Evolutionary conservation across 2,797 vertebrate genomes (phyloP), one percentile per base, ranked within the genome.

Genomic region (Micrastur ruficollis): DNA sequence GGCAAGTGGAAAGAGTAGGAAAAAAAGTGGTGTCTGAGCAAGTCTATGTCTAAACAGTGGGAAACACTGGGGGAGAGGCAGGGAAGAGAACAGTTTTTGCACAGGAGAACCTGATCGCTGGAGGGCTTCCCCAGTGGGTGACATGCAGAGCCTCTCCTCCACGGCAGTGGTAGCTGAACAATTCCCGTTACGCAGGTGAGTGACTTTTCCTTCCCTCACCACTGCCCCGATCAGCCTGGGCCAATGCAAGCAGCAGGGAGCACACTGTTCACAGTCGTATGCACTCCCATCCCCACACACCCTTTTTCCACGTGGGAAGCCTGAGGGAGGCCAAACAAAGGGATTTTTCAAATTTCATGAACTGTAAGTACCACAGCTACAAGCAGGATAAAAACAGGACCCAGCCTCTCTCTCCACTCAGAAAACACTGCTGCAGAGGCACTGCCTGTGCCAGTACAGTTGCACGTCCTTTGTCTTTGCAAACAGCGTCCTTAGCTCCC

Each of bases 271-370:
- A 31, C 71, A 89, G 87, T 55, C 31, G 0, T 3, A 32, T 2
- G 12, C 67, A 4, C 93, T 86, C 87, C 91, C 62, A 63, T 49
- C 81, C 85, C 80, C 75, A 86, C 96, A 94, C 90, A 65, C 93
- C 90, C 93, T 93, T 95, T 93, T 88, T 92, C 94, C 90, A 68
- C 0, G 49, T 90, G 94, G 93, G 91, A 93, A 96, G 93, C 56
- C 75, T 1, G 56, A 63, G 68, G 79, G 80, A 40, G 20, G 68
- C 65, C 82, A 79, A 55, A 96, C 95, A 95, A 94, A 95, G 72
- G 65, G 87, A 91, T 93, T 94, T 90, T 93, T 96, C 89, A 70
- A 0, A 83, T 93, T 71, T 82, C 89, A 59, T 36, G 53, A 42
- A 6, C 72, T 49, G 26, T 22, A 32, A 87, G 75, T 19, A 81